Evolutionary conservation across 2,797 vertebrate genomes (phyloP), one percentile per base, ranked within the genome.

Genomic region (Anguilla marmorata): DNA sequence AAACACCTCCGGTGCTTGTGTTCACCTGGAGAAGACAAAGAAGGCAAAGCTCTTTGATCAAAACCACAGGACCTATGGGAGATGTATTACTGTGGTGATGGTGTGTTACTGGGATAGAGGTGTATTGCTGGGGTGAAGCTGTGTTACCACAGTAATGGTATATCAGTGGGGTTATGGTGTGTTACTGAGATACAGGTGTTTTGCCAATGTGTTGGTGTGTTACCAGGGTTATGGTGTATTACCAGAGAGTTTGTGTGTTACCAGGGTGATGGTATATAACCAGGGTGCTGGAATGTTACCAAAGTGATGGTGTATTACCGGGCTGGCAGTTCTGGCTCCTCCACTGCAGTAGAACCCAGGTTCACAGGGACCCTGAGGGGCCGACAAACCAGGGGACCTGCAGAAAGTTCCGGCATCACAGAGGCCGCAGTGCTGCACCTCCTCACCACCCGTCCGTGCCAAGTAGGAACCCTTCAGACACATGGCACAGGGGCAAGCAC

Each of bases 401-500:
- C 98, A 99, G 94, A 96, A 98, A 90, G 91, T 94, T 16, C 97
- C 97, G 0, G 96, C 95, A 27, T 93, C 94, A 90, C 98, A 99
- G 3, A 91, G 94, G 7, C 95, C 91, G 92, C 98, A 99, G 41
- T 96, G 94, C 0, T 94, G 91, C 76, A 94, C 69, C 6, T 87
- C 89, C 79, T 92, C 91, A 0, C 94, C 96, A 7, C 96, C 96
- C 0, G 90, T 88, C 87, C 93, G 90, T n/a, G 96, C 95, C 0
- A 90, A 90, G 90, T 96, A 98, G 1, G 93, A 96, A 0, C 97
- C 98, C 98, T 99, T 91, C 58, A 50, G 14, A 76, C 27, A 21
- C 84, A 90, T 79, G 52, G 89, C 2, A 74, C 74, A 90, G 82
- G 45, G 27, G 66, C 50, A 37, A 30, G 16, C 19, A 74, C n/a